Evolutionary conservation across 1,140 invertebrate genomes (phyloP), one percentile per base, ranked within the genome.

Genomic region (Gerris buenoi): DNA sequence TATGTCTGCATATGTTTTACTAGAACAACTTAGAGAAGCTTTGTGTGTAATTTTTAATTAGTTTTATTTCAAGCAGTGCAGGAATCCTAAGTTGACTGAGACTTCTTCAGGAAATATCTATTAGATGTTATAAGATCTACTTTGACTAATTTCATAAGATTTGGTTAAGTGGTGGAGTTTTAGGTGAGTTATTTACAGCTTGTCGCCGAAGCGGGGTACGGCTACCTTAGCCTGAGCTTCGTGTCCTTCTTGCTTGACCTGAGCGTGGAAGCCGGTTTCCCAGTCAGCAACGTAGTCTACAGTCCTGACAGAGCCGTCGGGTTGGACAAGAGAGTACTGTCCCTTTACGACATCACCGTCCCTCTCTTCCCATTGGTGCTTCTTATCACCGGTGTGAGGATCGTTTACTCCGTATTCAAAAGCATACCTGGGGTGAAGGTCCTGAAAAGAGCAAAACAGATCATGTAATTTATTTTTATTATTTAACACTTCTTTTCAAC

Each of bases 231-330:
- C 63, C 18, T 61, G 63, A 2, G 66, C 67, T 15, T 46, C 63
- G 26, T 70, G 66, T 23, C 58, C 64, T 56, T 67, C 84, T 74
- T 88, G 88, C 73, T 82, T 83, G 13, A 89, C 86, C 72, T 84
- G 80, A 60, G 87, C 87, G 77, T 88, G 86, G 77, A 90, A 89
- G 74, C 87, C 87, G 66, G 84, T 87, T 72, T 88, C 84, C 78
- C 85, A 87, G 72, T 88, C 87, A n/a, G 86, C 86, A 61, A 86
- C 82, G 76, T 90, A 90, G 76, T 87, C 83, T 25, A 89, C 88
- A 0, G 84, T 88, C 68, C 88, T 81, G 63, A 87, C 83, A 65
- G 87, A 86, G 65, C 88, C 88, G 77, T 89, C 88, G 46, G 88
- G 86, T 74, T 89, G 88, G 68, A 87, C 86, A 70, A 89, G 77